Evolutionary conservation across 1,140 invertebrate species (phyloP).

Genomic region (Stenopsyche tienmushanensis): DNA sequence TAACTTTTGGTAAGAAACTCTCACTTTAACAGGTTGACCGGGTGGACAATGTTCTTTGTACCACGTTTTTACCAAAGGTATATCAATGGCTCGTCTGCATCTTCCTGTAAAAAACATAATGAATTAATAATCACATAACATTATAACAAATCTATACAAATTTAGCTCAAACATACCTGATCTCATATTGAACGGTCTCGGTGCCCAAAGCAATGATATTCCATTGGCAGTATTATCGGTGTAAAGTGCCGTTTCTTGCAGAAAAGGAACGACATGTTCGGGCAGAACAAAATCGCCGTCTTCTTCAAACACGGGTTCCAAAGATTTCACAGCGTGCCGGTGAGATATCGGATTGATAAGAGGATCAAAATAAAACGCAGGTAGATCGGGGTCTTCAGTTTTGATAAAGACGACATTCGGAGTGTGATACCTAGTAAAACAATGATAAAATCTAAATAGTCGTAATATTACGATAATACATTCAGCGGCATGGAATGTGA

Average conservation of each 20-base stretch:
- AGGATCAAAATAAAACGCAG: slow-evolving; percentile 99
- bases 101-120: slow-evolving; percentile 56
- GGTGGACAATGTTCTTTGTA: slow-evolving; percentile 97
- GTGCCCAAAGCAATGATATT: slow-evolving; percentile 97
- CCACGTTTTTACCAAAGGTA: slow-evolving; percentile 97
- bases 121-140: background rate
- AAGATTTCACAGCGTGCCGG: slow-evolving; percentile 81
- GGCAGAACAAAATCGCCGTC: slow-evolving; percentile 94
- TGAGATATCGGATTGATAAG: slow-evolving; percentile 99
- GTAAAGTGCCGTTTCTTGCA: slow-evolving; percentile 94
- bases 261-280: slow-evolving; percentile 86
- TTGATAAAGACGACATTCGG: slow-evolving; percentile 99
- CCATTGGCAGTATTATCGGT: slow-evolving; percentile 99
- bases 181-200: slow-evolving; percentile 94
- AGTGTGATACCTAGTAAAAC: slow-evolving; percentile 87
- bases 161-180: slow-evolving; percentile 63
- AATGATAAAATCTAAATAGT: slow-evolving; percentile 8
- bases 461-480: too few relatives aligned
- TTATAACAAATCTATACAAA: background rate
- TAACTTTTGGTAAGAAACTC: slow-evolving; percentile 98
- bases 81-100: slow-evolving; percentile 88
- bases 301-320: slow-evolving; percentile 87
- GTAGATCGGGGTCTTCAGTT: slow-evolving; percentile 99
- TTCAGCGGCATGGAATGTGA: too few relatives aligned
- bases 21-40: slow-evolving; percentile 97